Evolutionary conservation across 2,113 vertebrate genomes (phyloP), one percentile per base, ranked within the genome.

Genomic region (Rhizomys pruinosus): DNA sequence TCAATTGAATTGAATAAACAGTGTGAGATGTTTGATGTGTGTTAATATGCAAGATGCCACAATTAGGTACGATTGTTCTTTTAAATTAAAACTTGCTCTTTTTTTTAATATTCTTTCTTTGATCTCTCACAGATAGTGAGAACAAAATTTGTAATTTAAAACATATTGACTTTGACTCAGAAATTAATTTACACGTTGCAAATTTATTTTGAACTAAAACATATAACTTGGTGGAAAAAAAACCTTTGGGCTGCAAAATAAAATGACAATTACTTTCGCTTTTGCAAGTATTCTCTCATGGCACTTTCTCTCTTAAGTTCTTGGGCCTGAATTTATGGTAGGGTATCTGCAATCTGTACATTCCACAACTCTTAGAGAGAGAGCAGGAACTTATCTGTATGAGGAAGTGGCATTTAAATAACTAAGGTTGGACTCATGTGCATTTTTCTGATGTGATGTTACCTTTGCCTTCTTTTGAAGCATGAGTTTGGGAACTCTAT

Each of bases 91-190:
- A 66, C 64, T 59, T 72, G 90, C 27, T 93, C 80, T 87, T 91
- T 90, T 92, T 84, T 86, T 72, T 42, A 15, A 73, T 96, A 94
- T 93, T 97, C 96, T 93, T 96, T 64, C 91, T 97, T 96, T 96
- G 94, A 96, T 94, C 47, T 96, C 93, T 89, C 94, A 76, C 82
- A 95, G 76, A n/a, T 81, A 85, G 42, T 92, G 79, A 93, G 84
- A 98, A 97, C 92, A 95, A 91, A 96, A 97, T 97, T 96, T 97
- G 92, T 96, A 97, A 97, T 96, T 97, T 97, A 96, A 97, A 97
- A 97, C 96, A 96, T 90, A 15, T 91, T 84, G 90, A 82, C 93
- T 96, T 93, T 97, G 97, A 97, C 94, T 95, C 80, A 96, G 87
- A 96, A 93, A 95, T 97, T 97, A 96, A 89, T 97, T 97, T 98